Evolutionary conservation across 2,113 vertebrate genomes (phyloP).

Genomic region (Xyrauchen texanus): DNA sequence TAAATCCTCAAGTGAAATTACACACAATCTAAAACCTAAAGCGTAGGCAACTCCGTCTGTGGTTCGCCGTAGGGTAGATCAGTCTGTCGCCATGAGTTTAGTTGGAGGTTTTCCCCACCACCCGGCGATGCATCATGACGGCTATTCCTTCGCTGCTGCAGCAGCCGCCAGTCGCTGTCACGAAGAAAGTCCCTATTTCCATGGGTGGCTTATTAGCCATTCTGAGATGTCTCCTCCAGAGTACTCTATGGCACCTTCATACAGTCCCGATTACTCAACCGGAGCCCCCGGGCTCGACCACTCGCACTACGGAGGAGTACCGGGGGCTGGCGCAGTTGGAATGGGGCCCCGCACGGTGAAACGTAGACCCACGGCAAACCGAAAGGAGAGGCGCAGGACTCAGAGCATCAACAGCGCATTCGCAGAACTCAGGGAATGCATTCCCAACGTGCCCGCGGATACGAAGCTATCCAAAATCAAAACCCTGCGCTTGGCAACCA

Average conservation of each 20-base stretch:
- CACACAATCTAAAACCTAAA: conserved; percentile 24
- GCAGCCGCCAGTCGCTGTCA: conserved; percentile 88
- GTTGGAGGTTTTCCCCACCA: conserved; percentile 96
- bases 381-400: conserved; percentile 96
- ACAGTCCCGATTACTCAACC: conserved; percentile 93
- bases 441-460: conserved; percentile 96
- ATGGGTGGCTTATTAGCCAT: conserved; percentile 95
- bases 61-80: conserved; percentile 19
- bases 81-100: conserved; percentile 82
- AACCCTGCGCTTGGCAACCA: conserved; percentile 93
- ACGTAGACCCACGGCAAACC: conserved; percentile 93
- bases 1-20: conserved; percentile 37
- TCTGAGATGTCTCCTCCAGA: conserved; percentile 95
- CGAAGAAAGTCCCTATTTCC: conserved; percentile 94
- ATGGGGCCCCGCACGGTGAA: conserved; percentile 84
- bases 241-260: conserved; percentile 90
- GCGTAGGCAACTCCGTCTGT: conserved; percentile 7
- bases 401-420: conserved; percentile 99
- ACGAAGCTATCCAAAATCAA: conserved; percentile 98
- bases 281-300: conserved; percentile 83
- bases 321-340: conserved; percentile 79
- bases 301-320: conserved; percentile 86
- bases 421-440: conserved; percentile 93
- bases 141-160: conserved; percentile 90
- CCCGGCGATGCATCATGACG: conserved; percentile 95